Base-by-base conservation (phyloP, 2,113 vertebrate species). In the Cacatua alba region DNA sequence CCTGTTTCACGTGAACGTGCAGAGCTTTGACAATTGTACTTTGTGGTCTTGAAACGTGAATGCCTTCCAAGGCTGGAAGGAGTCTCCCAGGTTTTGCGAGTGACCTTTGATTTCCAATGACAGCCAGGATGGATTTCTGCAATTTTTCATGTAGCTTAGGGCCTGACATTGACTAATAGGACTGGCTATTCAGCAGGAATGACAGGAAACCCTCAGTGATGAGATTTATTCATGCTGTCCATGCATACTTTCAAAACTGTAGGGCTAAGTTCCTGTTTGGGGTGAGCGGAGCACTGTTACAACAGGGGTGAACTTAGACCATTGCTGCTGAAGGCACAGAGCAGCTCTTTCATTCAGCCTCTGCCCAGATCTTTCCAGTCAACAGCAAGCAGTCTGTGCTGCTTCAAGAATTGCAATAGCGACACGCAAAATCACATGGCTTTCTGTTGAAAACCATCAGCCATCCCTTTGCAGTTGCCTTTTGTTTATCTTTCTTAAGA, bases 51-150 rank as follows among this genome's bases (percentile, higher is more conserved):
- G 88, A 95, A 86, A 92, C 17, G 13, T 60, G 80, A 93, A 83
- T 71, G 48, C 71, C 46, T 97, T 96, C 85, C 88, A 92, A 92
- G 87, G 82, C 79, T 94, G 64, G 57, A 94, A 96, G 68, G 57
- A 86, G 39, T 78, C 79, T 88, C 80, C 90, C 24, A 19, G 39
- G 55, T 95, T 97, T 90, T 81, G 90, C 95, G 93, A 68, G 25
- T 94, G 92, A 95, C 92, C 92, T 96, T 90, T 86, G 82, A 83
- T 96, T 94, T 93, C 93, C 64, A 84, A 11, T 88, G 95, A 94
- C 95, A 96, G 86, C 88, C 86, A 95, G 92, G 83, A 94, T 93
- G 76, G 51, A 96, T 96, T 95, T 97, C 94, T 95, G 87, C 79
- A 86, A 83, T 94, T 93, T 94, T 92, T 96, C 64, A 39, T 51